These are phyloP conservation scores for Lampris incognitus DNA, from an alignment of 2,113 vertebrate genomes.

Conservation along the genomic window DNA sequence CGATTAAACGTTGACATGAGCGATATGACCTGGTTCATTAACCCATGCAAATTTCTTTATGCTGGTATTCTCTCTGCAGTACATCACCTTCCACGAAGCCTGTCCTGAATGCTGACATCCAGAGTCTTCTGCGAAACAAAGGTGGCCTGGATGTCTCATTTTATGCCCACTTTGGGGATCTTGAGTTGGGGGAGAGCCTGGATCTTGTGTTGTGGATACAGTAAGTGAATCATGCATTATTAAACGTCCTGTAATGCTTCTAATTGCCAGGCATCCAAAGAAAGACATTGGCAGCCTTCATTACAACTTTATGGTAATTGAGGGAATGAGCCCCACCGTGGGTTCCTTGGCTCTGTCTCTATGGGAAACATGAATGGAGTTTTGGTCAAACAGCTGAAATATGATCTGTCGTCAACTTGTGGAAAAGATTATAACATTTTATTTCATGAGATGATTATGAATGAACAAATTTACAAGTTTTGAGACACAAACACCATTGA, in stretches of 20 bases:
- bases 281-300: too few relatives aligned
- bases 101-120: conserved; percentile 42
- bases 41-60: not conserved
- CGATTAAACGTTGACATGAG: not conserved
- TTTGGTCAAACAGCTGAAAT: too few relatives aligned
- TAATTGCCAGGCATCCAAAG: too few relatives aligned
- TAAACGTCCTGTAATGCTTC: not conserved
- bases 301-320: too few relatives aligned
- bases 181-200: conserved; percentile 83
- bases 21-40: not conserved
- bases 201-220: conserved; percentile 87
- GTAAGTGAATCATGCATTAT: conserved; percentile 80
- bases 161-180: conserved; percentile 85
- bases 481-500: too few relatives aligned
- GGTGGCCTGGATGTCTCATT: conserved; percentile 84
- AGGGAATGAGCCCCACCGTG: too few relatives aligned
- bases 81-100: not conserved
- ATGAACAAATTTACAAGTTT: too few relatives aligned
- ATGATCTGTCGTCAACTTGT: too few relatives aligned
- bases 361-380: too few relatives aligned
- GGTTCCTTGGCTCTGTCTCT: too few relatives aligned
- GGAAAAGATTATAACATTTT: too few relatives aligned
- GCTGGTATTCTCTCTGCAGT: conserved; percentile 36
- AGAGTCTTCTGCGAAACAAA: conserved; percentile 84
- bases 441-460: too few relatives aligned